Base-by-base conservation (phyloP, 1,140 invertebrate species). In the Pseudoatta argentina region DNA sequence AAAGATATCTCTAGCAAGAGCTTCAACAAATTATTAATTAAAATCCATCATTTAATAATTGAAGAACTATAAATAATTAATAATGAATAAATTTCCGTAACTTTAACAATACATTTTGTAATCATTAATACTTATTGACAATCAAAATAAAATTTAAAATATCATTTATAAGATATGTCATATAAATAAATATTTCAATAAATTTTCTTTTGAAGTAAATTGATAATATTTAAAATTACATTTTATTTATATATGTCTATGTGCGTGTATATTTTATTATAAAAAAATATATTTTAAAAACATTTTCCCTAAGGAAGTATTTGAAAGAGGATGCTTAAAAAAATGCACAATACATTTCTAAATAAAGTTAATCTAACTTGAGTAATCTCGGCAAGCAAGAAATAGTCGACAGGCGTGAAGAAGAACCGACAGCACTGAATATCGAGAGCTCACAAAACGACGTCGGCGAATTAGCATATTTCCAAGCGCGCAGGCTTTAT, bases 381-480 rank as follows among this genome's bases (percentile, higher is more conserved):
- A 16, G 16, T 12, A 59, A 81, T 81, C 78, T 81, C 78, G 34
- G 30, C 66, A n/a, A 48, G 55, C 69, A 75, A 83, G 79, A 75
- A 83, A 75, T 48, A 73, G 69, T 51, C 53, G 79, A 83, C 69
- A 75, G 55, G 79, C 69, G 79, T 51, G 79, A 83, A 83, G 79
- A 24, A 83, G 69, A 27, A 75, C 79, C 55, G 55, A 75, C 69
- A 83, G 39, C 57, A 83, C 79, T 83, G 79, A 83, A 83, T 83
- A 83, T 83, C 79, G 79, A 83, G 55, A 82, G 69, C 69, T 75
- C 39, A 59, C 79, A 55, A 83, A 83, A 75, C 69, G 79, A 73
- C 79, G 79, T 30, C 27, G 69, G 79, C n/a, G 69, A 83, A 83
- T 83, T 83, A 83, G 79, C 79, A 83, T 83, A 83, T 51, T 75